These are phyloP conservation scores for Todiramphus saurophagus DNA, from an alignment of 2,113 vertebrate species.

Conservation along the genomic window DNA sequence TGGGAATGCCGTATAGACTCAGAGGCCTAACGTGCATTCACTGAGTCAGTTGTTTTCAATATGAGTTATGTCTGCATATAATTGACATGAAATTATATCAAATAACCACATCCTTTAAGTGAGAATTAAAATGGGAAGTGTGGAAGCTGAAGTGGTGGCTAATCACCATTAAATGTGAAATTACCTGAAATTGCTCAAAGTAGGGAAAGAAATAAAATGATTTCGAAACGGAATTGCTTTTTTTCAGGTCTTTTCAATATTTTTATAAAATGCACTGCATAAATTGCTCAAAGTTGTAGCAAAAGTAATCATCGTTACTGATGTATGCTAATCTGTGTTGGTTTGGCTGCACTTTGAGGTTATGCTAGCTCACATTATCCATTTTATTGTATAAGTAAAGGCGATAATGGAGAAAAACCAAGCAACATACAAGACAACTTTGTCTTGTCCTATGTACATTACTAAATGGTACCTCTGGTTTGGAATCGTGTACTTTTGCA, in stretches of 20 bases:
- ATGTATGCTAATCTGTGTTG: neutral
- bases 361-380: neutral
- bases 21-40: neutral
- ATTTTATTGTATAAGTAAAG: neutral
- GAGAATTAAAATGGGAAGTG: neutral
- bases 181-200: neutral
- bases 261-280: neutral
- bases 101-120: neutral
- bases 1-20: neutral
- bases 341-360: neutral
- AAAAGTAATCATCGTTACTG: neutral
- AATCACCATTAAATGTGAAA: neutral
- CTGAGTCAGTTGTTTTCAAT: neutral
- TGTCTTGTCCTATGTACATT: neutral
- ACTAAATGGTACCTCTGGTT: neutral
- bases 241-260: neutral
- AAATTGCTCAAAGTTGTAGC: neutral
- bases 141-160: neutral
- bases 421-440: neutral
- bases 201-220: neutral
- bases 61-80: neutral
- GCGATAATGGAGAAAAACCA: neutral
- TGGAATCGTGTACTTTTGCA: slow-evolving; percentile 45
- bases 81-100: neutral
- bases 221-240: neutral